Evolutionary conservation across 2,888 invertebrate genomes (phyloP).

Genomic region (Mimachlamys varia): DNA sequence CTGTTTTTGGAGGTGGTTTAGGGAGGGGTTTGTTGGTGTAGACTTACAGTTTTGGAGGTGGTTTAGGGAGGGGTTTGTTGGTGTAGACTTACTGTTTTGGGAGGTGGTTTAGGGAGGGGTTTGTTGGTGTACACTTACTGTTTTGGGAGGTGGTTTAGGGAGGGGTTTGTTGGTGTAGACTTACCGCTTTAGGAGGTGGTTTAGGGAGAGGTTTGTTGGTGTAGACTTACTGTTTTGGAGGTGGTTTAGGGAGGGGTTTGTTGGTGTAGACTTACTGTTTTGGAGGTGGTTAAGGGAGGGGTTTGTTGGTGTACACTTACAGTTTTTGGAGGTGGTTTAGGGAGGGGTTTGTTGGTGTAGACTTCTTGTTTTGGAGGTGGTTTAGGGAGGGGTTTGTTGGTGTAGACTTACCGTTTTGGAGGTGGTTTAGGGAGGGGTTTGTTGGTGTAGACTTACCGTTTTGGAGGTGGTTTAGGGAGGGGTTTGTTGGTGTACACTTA

Average conservation of each 20-base stretch:
- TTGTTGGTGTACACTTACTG: neutral
- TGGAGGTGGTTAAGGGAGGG: neutral
- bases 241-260: neutral
- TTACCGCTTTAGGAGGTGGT: neutral
- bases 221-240: neutral
- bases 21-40: neutral
- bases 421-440: slow-evolving; percentile 1
- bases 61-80: neutral
- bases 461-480: slow-evolving; percentile 2
- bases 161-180: neutral
- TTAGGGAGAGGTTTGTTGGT: neutral
- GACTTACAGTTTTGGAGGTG: slow-evolving; percentile 2
- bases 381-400: neutral
- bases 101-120: neutral
- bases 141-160: slow-evolving; percentile 9
- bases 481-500: neutral
- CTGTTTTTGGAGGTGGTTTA: neutral
- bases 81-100: neutral
- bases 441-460: neutral
- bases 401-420: neutral
- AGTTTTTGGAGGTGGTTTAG: neutral
- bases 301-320: neutral
- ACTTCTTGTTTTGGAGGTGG: neutral
- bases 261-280: neutral
- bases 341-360: neutral